A percentile compares a stretch with the other conserved stretches of the same genome.
Evolutionary conservation across 2,113 vertebrate genomes (phyloP).

Genomic region (Mugil cephalus): DNA sequence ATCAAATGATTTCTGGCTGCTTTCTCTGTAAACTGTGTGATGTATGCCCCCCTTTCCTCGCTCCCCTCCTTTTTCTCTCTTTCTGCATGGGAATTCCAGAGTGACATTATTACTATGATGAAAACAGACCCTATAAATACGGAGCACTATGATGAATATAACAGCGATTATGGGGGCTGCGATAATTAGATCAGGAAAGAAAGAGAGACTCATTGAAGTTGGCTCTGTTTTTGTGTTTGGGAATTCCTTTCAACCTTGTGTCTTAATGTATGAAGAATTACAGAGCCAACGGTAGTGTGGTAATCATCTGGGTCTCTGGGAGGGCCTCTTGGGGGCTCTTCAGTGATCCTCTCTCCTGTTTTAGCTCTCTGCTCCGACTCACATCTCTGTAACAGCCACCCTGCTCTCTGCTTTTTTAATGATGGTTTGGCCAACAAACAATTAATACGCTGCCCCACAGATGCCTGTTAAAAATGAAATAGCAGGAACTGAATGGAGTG

Average conservation of each 20-base stretch:
- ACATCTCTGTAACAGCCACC: slow-evolving; percentile 74
- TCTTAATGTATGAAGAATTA: slow-evolving; percentile 84
- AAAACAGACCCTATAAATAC: slow-evolving; percentile 87
- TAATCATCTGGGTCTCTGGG: slow-evolving; percentile 77
- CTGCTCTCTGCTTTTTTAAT: slow-evolving; percentile 75
- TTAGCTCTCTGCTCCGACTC: slow-evolving; percentile 65
- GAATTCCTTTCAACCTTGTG: slow-evolving; percentile 81
- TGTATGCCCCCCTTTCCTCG: slow-evolving; percentile 38
- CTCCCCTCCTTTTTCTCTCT: slow-evolving; percentile 36
- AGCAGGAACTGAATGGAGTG: slow-evolving; percentile 40
- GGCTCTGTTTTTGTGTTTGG: slow-evolving; percentile 86
- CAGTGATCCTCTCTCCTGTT: slow-evolving; percentile 69
- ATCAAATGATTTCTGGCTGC: slow-evolving; percentile 83
- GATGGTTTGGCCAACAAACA: slow-evolving; percentile 81
- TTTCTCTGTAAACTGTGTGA: slow-evolving; percentile 68
- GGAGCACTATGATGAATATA: slow-evolving; percentile 86
- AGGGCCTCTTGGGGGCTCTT: slow-evolving; percentile 68
- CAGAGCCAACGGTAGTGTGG: slow-evolving; percentile 72
- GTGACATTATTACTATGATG: slow-evolving; percentile 85
- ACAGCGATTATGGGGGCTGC: slow-evolving; percentile 84
- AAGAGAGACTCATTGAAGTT: slow-evolving; percentile 80
- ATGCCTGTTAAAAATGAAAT: slow-evolving; percentile 75
- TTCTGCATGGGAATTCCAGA: slow-evolving; percentile 84
- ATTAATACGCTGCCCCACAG: slow-evolving; percentile 75
- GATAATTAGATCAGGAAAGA: slow-evolving; percentile 84